Evolutionary conservation across 2,113 vertebrate species (phyloP).

Genomic region (Hemiscyllium ocellatum): DNA sequence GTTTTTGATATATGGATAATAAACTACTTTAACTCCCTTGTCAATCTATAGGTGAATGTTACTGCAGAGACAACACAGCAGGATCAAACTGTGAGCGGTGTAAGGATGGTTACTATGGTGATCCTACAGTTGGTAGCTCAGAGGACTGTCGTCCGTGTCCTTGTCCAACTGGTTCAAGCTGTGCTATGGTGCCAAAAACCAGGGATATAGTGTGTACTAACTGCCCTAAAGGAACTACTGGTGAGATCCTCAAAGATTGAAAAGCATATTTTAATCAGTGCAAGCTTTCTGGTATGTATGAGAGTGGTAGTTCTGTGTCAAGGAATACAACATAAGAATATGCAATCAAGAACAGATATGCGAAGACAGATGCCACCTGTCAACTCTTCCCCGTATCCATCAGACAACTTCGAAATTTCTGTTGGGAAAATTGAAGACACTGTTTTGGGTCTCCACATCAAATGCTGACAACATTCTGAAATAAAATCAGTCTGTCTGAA

Average conservation of each 20-base stretch:
- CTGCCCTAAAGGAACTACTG: constrained; percentile 83
- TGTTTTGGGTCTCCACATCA: too few species aligned
- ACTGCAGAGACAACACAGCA: constrained; percentile 77
- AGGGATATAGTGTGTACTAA: constrained; percentile 91
- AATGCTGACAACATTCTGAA: too few species aligned
- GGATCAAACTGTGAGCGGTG: constrained; percentile 87
- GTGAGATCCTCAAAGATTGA: constrained; percentile 52
- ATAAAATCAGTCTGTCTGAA: too few species aligned
- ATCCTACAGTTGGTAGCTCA: constrained; percentile 65
- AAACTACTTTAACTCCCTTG: neutral
- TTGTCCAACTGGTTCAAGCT: constrained; percentile 75
- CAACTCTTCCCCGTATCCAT: too few species aligned
- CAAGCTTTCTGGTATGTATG: neutral
- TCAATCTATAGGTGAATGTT: constrained; percentile 65
- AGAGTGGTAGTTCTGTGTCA: too few species aligned
- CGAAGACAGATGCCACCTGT: too few species aligned
- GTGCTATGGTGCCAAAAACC: constrained; percentile 75
- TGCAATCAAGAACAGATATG: too few species aligned
- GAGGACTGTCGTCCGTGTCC: constrained; percentile 79
- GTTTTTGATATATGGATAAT: neutral
- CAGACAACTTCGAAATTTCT: too few species aligned
- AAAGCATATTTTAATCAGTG: neutral
- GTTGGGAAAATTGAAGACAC: too few species aligned
- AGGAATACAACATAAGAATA: too few species aligned
- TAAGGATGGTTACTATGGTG: constrained; percentile 81